Evolutionary conservation across 2,113 vertebrate species (phyloP).

Genomic region (Piaya cayana): DNA sequence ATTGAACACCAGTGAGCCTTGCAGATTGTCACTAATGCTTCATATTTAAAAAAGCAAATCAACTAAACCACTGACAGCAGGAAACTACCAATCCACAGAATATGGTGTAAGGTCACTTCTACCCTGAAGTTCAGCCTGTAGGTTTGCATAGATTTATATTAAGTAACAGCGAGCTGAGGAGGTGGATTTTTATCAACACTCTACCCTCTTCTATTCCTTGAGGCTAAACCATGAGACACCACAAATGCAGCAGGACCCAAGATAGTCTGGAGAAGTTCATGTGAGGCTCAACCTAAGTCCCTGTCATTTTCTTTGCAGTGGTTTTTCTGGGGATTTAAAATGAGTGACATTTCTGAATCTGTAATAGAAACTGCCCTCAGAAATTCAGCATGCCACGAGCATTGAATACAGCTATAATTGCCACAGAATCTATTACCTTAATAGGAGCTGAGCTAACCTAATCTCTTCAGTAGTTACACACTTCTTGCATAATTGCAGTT

Average conservation of each 20-base stretch:
- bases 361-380: neutral
- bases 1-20: neutral
- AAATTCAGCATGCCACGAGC: neutral
- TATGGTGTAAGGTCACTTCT: neutral
- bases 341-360: neutral
- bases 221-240: neutral
- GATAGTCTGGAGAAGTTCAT: neutral
- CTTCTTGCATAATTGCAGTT: slow-evolving; percentile 16
- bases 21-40: neutral
- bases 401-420: neutral
- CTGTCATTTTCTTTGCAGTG: neutral
- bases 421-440: neutral
- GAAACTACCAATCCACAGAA: neutral
- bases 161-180: neutral
- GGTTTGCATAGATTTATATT: neutral
- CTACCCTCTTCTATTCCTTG: neutral
- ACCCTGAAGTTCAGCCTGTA: neutral
- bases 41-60: neutral
- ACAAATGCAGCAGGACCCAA: neutral
- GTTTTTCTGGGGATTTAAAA: neutral
- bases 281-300: neutral
- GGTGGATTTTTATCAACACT: neutral
- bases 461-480: neutral
- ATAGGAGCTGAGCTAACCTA: neutral
- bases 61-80: neutral